Conservation (phyloP, 2,888 invertebrate genomes). For the Harpagoxenus sublaevis region DNA sequence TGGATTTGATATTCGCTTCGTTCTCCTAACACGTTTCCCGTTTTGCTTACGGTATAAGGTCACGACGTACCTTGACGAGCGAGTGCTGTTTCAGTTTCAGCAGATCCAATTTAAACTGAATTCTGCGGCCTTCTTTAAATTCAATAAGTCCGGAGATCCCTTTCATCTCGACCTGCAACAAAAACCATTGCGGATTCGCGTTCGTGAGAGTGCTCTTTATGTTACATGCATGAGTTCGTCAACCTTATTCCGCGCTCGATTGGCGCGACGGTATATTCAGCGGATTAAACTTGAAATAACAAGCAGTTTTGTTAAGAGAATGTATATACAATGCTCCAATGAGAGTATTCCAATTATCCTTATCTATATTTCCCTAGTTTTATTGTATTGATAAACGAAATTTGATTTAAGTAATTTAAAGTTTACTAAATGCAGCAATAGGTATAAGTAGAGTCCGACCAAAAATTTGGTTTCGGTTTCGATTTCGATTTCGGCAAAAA, state of each 20-base stretch:
- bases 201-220: conserved; percentile 27
- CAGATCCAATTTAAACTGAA: conserved; percentile 92
- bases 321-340: neutral
- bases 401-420: neutral
- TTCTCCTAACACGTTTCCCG: conserved; percentile 3
- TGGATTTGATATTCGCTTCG: neutral
- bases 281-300: conserved; percentile 20
- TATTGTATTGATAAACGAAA: neutral
- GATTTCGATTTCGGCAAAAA: too few relatives aligned
- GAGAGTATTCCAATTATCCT: neutral
- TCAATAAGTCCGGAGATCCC: conserved; percentile 93
- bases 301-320: neutral
- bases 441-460: too few relatives aligned
- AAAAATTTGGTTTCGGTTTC: too few relatives aligned
- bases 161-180: conserved; percentile 91
- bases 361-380: neutral
- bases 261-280: too few relatives aligned
- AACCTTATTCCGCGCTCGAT: conserved; percentile 5
- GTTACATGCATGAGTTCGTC: conserved; percentile 5
- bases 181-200: conserved; percentile 38
- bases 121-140: conserved; percentile 92
- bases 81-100: conserved; percentile 92
- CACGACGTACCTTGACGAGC: conserved; percentile 88
- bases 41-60: conserved; percentile 30
- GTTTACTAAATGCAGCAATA: neutral